Base-by-base conservation (phyloP, 2,888 invertebrate species). In the Aphodius granarius region DNA sequence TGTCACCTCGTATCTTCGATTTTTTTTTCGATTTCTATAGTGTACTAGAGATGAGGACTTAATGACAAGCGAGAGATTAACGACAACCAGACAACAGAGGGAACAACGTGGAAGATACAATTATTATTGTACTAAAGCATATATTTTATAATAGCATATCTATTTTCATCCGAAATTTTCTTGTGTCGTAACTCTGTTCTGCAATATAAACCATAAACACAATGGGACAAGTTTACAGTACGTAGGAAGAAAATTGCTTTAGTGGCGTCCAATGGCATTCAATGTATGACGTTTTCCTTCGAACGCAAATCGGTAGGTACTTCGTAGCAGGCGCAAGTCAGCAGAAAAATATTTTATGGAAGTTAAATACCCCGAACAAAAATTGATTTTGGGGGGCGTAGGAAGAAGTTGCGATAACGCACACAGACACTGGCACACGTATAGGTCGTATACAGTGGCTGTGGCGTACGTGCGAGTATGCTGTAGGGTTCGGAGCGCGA, bases 281-380 rank as follows among this genome's bases (percentile, higher is more conserved):
- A 43, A 43, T 43, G 43, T 43, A 43, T 43, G 6, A 13, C 43
- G 43, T 43, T 43, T 43, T 43, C 43, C 43, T 13, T 43, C 43
- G 9, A 43, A 43, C 43, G 43, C 43, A 43, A 43, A 43, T 13
- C 43, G 43, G 43, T 43, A 43, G 43, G n/a, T n/a, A n/a, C n/a
- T 43, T 43, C 13, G 13, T 43, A 43, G 43, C 13, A 43, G 43
- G 43, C 9, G 43, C 43, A 43, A 43, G 43, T 43, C 43, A 43
- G 43, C 43, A 43, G 68, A 68, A 68, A 68, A 68, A 68, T 68
- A 68, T 68, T 21, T 68, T 68, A 22, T 68, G 68, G 22, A 68
- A 68, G 68, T 68, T 68, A 68, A 68, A 68, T 68, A 68, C 68
- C 22, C 22, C 21, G 68, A 68, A 68, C 68, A 68, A 68, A 68